Evolutionary conservation across 2,113 vertebrate species (phyloP), one percentile per base, ranked within the genome.

Genomic region (Notechis scutatus): DNA sequence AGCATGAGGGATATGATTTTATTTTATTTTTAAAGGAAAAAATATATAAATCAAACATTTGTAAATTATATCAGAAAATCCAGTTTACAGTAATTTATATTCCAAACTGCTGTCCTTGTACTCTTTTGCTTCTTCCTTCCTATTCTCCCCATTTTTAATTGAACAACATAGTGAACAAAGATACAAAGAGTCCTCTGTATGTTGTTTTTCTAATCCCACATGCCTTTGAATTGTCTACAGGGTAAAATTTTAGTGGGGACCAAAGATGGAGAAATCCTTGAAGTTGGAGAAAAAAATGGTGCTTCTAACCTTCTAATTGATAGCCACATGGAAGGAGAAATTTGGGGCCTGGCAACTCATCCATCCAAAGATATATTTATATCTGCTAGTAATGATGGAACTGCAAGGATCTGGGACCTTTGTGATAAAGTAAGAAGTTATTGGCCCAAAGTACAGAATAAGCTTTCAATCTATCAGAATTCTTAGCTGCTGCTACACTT

Each of bases 231-330:
- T 42, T 93, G 93, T 50, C 90, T 92, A 97, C 91, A 99, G 99
- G 99, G 99, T 5, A 99, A 99, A 95, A 99, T 99, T 95, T 97
- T 99, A 95, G 99, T 99, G 93, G 99, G 99, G 95, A 99, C 99
- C 29, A 99, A 99, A 97, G 98, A 99, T 21, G 99, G 99, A 8
- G 99, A 99, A 97, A 99, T 99, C 95, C 98, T 99, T 57, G 99
- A 99, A 97, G 98, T 99, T 85, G 99, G 99, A 94, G 99, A 99
- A 94, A 99, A 99, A 98, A 99, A 99, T 0, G 99, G 99, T 10
- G 99, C 99, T 91, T 99, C 99, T 86, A 99, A 99, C 97, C 98
- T 99, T 61, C 96, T 99, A 96, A 99, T 99, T 94, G 99, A 99
- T 24, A 98, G 99, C 29, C 99, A 99, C 96, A 99, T 98, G 95